These are phyloP conservation scores for Pardosa pseudoannulata DNA, from an alignment of 2,888 invertebrate species.

Conservation along the genomic window DNA sequence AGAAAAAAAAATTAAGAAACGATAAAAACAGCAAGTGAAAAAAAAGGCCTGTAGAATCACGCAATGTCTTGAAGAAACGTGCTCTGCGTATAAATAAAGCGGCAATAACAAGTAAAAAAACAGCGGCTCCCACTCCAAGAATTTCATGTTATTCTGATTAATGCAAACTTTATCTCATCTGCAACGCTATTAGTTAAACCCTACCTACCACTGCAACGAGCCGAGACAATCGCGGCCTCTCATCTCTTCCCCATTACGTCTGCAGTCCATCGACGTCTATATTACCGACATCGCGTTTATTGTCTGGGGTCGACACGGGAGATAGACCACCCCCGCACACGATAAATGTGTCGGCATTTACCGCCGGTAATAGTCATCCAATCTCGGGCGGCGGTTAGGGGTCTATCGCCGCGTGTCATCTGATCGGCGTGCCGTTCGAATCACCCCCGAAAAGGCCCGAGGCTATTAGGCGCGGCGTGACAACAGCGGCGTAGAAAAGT, in stretches of 20 bases:
- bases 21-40: no score
- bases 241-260: not conserved
- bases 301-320: conserved; percentile 5
- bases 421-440: conserved; percentile 13
- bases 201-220: not conserved
- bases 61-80: no score
- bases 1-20: no score
- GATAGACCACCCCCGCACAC: not conserved
- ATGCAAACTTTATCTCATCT: not conserved
- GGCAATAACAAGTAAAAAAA: no score
- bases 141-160: not conserved
- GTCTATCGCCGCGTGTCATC: conserved; percentile 48
- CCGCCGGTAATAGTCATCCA: conserved; percentile 57
- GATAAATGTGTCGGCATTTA: conserved; percentile 29
- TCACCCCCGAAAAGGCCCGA: not conserved
- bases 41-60: no score
- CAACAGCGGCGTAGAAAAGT: conserved; percentile 34
- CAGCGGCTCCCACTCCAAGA: no score
- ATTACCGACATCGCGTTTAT: not conserved
- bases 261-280: not conserved
- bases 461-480: conserved; percentile 45
- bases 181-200: not conserved
- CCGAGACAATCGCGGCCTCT: not conserved
- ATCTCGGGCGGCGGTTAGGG: conserved; percentile 27
- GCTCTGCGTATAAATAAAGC: no score